Conservation (phyloP, 2,113 vertebrate species). For the Campylomormyrus tamandua region DNA sequence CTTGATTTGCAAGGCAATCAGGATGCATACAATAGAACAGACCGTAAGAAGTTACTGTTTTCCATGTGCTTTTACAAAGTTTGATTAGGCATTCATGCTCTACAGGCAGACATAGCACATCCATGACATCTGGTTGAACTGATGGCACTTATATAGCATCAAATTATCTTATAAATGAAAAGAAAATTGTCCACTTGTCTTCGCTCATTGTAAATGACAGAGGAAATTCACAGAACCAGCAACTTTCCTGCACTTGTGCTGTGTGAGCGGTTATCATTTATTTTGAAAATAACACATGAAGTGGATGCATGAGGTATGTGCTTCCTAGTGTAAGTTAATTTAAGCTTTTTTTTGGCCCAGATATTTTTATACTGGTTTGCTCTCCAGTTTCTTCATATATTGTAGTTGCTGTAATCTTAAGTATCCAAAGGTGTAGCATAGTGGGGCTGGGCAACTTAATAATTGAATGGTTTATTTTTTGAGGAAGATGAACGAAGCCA, state of each 20-base stretch:
- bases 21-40: slow-evolving; percentile 10
- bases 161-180: slow-evolving; percentile 30
- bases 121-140: neutral
- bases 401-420: neutral
- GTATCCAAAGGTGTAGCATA: neutral
- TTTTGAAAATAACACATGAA: neutral
- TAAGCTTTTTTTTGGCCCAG: neutral
- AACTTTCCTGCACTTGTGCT: slow-evolving; percentile 20
- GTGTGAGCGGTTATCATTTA: slow-evolving; percentile 17
- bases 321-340: neutral
- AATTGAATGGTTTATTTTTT: neutral
- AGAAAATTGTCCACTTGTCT: slow-evolving; percentile 25
- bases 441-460: neutral
- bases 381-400: neutral
- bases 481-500: neutral
- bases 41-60: slow-evolving; percentile 17
- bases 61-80: slow-evolving; percentile 8
- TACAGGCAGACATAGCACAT: neutral
- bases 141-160: slow-evolving; percentile 17
- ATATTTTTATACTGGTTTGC: neutral
- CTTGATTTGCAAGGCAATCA: slow-evolving; percentile 32
- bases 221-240: slow-evolving; percentile 15
- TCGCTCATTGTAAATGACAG: slow-evolving; percentile 25
- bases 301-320: neutral
- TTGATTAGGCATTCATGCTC: neutral